Conservation (phyloP, 2,113 vertebrate species). For the Crotophaga sulcirostris region DNA sequence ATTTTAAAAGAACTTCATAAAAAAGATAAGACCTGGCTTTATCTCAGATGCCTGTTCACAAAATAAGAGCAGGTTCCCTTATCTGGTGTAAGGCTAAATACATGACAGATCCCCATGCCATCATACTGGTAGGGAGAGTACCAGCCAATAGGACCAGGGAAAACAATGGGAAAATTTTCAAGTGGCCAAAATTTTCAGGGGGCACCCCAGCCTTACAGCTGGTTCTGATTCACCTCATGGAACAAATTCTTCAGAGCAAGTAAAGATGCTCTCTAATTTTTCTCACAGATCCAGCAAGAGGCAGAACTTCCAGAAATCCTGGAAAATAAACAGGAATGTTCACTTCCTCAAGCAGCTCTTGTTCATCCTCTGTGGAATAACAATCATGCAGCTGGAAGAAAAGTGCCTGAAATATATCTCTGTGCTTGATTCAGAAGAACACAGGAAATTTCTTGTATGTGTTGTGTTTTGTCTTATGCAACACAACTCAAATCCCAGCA, state of each 20-base stretch:
- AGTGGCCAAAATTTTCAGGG: not conserved
- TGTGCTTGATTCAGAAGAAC: not conserved
- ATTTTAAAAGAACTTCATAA: not conserved
- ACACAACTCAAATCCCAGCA: not conserved
- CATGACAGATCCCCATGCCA: not conserved
- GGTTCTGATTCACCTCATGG: not conserved
- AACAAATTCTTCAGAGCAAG: not conserved
- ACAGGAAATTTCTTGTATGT: not conserved
- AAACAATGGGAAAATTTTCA: not conserved
- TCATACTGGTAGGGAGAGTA: rapidly evolving
- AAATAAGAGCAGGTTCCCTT: not conserved
- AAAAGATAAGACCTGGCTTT: not conserved
- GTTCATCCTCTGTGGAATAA: not conserved
- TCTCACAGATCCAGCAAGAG: not conserved
- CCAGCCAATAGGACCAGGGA: not conserved
- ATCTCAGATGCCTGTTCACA: not conserved
- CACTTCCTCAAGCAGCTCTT: not conserved
- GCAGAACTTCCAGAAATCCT: not conserved
- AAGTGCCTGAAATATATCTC: not conserved
- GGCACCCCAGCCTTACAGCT: too few relatives aligned
- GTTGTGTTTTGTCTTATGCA: not conserved
- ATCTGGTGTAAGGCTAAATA: not conserved
- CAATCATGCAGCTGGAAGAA: not conserved
- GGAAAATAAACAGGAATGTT: not conserved
- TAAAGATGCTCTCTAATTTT: not conserved